Base-by-base conservation (phyloP, 1,140 invertebrate genomes). In the Drosophila cardini region DNA sequence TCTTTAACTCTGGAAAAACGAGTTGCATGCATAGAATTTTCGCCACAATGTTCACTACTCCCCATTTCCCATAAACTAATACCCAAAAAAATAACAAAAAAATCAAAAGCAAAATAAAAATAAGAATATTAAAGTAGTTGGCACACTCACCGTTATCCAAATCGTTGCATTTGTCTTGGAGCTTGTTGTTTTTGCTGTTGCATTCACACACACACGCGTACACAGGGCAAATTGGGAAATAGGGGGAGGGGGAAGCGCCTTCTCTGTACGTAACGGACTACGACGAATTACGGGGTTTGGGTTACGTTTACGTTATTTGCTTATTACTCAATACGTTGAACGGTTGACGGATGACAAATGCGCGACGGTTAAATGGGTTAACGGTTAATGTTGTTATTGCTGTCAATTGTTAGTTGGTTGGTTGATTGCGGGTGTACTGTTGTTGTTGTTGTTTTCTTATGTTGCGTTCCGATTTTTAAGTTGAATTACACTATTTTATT, bases 1-100 rank as follows among this genome's bases (percentile, higher is more conserved):
- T 52, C 57, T 26, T 40, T 30, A 75, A 50, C 34, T 58, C 46
- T 36, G 50, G 71, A 55, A 68, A 87, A 84, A 77, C 83, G 72
- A 73, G 83, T 87, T 87, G 84, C 76, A 84, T 65, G 69, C 65
- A 81, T 83, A 72, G 78, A 77, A 83, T 78, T 58, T 85, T 78
- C 70, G 69, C 81, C 34, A 64, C 38, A 38, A 7, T 70, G 45
- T 70, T 48, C 30, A n/a, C 38, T 21, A 21, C 7, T 65, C 45
- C 65, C 46, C 50, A 38, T 18, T 55, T 38, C 34, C 52, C 52
- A 55, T 38, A 55, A 55, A 34, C n/a, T 36, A 53, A 32, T 16
- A 15, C 21, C 34, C 48, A 53, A 55, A 69, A 53, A 26, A 26
- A 26, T 4, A 21, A 21, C 1, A 21, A 21, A 21, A 21, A 26